Base-by-base conservation (phyloP, 2,113 vertebrate species). In the Lipotes vexillifer region DNA sequence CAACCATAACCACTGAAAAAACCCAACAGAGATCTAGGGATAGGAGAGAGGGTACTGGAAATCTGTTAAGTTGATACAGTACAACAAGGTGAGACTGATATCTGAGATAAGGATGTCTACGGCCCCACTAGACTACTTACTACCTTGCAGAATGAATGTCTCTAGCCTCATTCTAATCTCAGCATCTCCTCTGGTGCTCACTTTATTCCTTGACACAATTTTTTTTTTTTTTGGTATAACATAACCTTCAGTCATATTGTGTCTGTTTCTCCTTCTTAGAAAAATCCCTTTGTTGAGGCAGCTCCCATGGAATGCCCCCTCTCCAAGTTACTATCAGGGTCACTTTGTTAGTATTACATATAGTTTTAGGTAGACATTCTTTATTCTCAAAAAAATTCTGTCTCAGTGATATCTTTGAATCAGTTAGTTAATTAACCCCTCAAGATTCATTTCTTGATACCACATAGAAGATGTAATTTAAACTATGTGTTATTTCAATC, bases 361-460 rank as follows among this genome's bases (percentile, higher is more conserved):
- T 5, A 85, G 25, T 55, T 96, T 94, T 86, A 89, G 5, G 20
- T n/a, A 92, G 49, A 66, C 13, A 89, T 36, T 81, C 80, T 87
- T 90, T 71, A 82, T 61, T 96, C 72, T 92, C 18, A 55, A 89
- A 95, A 92, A 65, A 59, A 65, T 7, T 9, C 15, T 66, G 36
- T 92, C 68, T 81, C 66, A 86, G 27, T 71, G n/a, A 46, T 91
- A 77, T 36, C 25, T 88, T 71, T 68, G 13, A 97, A 87, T 86
- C 72, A 86, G 49, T 38, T 38, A 46, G 71, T 59, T 95, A 61
- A 68, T 86, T 85, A 88, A 86, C 7, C 33, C 21, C n/a, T 36
- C 83, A 52, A 95, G 75, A 92, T 68, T 88, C 27, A 71, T 91
- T 82, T 93, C 87, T 84, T 44, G 74, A 29, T 83, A 89, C 38